Evolutionary conservation across 2,797 vertebrate genomes (phyloP).

Genomic region (Alca torda): DNA sequence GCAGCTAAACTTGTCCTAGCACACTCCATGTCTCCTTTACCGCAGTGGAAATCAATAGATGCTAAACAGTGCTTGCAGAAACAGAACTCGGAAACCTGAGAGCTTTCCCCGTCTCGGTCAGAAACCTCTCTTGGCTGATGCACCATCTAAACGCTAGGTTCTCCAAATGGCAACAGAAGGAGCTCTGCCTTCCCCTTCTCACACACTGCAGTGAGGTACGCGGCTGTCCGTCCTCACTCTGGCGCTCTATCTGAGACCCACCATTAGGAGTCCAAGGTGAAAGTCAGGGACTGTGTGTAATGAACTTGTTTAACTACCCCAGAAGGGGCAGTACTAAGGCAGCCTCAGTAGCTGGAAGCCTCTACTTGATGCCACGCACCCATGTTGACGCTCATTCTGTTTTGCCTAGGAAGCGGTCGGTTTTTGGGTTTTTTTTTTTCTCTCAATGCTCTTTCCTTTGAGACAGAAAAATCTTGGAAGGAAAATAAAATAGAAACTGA

Average conservation of each 20-base stretch:
- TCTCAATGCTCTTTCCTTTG: background rate
- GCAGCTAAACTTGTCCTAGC: background rate
- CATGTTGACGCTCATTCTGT: accelerated
- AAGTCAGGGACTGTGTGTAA: background rate
- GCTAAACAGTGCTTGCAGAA: background rate
- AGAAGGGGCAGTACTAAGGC: background rate
- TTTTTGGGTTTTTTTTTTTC: background rate
- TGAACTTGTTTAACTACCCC: background rate
- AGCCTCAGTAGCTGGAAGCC: background rate
- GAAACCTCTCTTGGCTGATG: background rate
- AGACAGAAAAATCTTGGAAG: background rate
- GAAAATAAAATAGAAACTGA: background rate
- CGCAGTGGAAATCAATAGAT: background rate
- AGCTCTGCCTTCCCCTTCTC: background rate
- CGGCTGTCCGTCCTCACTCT: background rate
- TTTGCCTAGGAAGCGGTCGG: background rate
- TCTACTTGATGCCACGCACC: background rate
- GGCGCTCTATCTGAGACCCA: background rate
- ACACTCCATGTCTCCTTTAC: background rate
- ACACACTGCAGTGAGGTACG: background rate
- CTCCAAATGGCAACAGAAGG: background rate
- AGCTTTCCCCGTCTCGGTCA: background rate
- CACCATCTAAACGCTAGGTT: background rate
- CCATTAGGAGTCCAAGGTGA: background rate
- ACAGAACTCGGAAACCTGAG: background rate